Evolutionary conservation across 2,888 invertebrate genomes (phyloP).

Genomic region (Monochamus alternatus): DNA sequence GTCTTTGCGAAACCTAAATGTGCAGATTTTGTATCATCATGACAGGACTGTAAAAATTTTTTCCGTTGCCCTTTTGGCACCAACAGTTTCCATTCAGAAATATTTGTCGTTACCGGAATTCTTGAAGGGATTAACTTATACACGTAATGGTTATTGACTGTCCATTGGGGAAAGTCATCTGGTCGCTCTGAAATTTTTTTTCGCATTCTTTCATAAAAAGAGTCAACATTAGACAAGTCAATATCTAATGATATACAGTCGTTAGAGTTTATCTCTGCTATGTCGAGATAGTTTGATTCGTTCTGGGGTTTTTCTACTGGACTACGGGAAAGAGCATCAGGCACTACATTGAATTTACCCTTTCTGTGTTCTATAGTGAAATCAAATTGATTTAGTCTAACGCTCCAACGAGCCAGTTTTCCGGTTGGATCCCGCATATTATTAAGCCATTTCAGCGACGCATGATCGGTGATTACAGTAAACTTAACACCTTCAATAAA

Average conservation of each 20-base stretch:
- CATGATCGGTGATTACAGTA: slow-evolving; percentile 15
- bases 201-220: slow-evolving; percentile 31
- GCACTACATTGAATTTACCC: slow-evolving; percentile 4
- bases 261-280: not conserved
- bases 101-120: not conserved
- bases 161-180: slow-evolving; percentile 31
- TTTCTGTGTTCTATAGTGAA: slow-evolving; percentile 13
- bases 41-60: not conserved
- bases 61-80: slow-evolving; percentile 3
- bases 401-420: slow-evolving; percentile 24
- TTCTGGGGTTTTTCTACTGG: not conserved
- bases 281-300: not conserved
- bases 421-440: not conserved
- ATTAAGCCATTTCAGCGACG: not conserved
- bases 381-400: slow-evolving; percentile 20
- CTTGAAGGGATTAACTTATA: not conserved
- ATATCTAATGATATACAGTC: slow-evolving; percentile 19
- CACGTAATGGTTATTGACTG: not conserved
- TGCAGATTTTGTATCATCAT: not conserved
- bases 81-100: slow-evolving; percentile 1
- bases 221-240: slow-evolving; percentile 23
- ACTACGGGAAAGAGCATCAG: slow-evolving; percentile 25
- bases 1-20: slow-evolving; percentile 22
- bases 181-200: slow-evolving; percentile 32
- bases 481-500: not conserved